phyloP scores from a whole-genome alignment of 2,113 vertebrate genomes.

The Rostratula benghalensis region DNA sequence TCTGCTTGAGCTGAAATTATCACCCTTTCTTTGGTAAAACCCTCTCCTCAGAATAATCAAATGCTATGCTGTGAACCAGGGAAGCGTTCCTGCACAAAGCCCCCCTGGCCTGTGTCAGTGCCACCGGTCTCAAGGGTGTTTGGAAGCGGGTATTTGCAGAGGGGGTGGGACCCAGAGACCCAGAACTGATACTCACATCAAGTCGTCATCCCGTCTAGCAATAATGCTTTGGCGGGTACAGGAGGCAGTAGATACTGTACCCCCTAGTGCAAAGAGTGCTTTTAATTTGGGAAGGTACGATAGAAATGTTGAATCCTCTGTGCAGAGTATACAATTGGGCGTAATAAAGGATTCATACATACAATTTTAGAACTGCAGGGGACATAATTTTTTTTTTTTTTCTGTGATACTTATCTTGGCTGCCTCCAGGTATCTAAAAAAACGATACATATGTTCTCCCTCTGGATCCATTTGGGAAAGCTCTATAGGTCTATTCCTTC shows the following conservation, averaged over 20 bases:
- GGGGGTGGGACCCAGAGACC: neutral
- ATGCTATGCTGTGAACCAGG: neutral
- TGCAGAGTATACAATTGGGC: neutral
- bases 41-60: neutral
- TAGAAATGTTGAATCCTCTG: accelerated
- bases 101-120: neutral
- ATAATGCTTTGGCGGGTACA: neutral
- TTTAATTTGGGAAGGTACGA: neutral
- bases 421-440: neutral
- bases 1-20: neutral
- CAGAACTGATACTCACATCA: neutral
- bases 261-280: neutral
- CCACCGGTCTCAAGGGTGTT: neutral
- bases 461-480: neutral
- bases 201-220: neutral
- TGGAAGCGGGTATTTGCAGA: neutral
- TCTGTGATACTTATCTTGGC: neutral
- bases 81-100: neutral
- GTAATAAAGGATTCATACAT: neutral
- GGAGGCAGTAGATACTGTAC: neutral
- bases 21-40: neutral
- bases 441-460: accelerated
- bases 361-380: neutral
- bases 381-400: neutral
- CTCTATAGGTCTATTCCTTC: neutral